Evolutionary conservation across 2,888 invertebrate genomes (phyloP), one percentile per base, ranked within the genome.

Genomic region (Hypena proboscidalis): DNA sequence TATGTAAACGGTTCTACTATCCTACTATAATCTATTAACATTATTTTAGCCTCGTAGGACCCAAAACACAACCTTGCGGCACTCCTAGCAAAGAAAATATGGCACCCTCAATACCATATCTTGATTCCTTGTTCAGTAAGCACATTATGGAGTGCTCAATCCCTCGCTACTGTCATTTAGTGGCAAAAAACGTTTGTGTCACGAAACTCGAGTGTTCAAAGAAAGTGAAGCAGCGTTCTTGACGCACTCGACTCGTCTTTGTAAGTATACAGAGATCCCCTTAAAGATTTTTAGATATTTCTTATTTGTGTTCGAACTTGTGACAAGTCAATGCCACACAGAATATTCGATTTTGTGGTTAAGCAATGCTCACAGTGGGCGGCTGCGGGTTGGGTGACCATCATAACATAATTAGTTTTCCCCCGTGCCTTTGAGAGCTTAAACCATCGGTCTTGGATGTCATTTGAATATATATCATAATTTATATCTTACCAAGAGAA

Each of bases 171-270:
- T 37, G 7, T 40, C 53, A 42, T 45, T 33, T 29, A 23, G 36
- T 34, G 4, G 9, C 27, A 37, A 49, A 53, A 53, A 59, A 30
- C 34, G 27, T 40, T 57, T 26, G 26, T 35, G 27, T 37, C 33
- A 22, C 29, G 41, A 53, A 38, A 53, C 25, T 46, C 32, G 43
- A 61, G 58, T 35, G 46, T 26, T 30, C 15, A 40, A 58, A 54
- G 46, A 58, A 53, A 61, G 38, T 53, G 49, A 58, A 62, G 63
- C 22, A 10, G 14, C 20, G 22, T 44, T 32, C 58, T 49, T 43
- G 58, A 49, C 46, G 39, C 19, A 30, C 20, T 62, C 17, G 4
- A 42, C 41, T 26, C 30, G 34, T 31, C 22, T 8, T 27, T 11
- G 2, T 36, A 35, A 32, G 22, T 13, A 40, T 8, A 26, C 25